Evolutionary conservation across 2,113 vertebrate genomes (phyloP).

Genomic region (Tachysurus vachellii): DNA sequence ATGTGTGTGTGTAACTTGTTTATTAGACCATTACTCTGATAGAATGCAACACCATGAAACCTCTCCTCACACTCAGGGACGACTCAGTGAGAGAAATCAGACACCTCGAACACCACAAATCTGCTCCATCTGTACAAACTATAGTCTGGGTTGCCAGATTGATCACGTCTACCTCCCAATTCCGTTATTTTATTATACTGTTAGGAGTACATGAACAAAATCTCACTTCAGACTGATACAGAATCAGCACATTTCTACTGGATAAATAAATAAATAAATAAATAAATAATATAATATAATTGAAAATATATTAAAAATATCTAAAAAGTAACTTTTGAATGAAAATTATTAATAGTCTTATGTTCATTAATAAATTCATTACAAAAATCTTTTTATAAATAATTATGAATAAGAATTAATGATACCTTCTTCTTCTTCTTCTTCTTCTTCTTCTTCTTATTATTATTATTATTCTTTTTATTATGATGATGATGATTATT

Average conservation of each 20-base stretch:
- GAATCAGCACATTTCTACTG: neutral
- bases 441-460: neutral
- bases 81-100: neutral
- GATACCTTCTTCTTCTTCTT: neutral
- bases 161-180: neutral
- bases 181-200: neutral
- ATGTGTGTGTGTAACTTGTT: neutral
- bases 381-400: too few relatives aligned
- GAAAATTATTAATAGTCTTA: neutral
- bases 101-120: neutral
- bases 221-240: neutral
- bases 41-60: neutral
- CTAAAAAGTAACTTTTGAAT: neutral
- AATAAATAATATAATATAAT: too few relatives aligned
- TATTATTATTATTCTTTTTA: neutral
- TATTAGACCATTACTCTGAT: neutral
- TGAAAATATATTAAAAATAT: neutral
- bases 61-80: neutral
- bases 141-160: constrained; percentile 6
- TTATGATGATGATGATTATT: neutral
- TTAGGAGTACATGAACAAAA: neutral
- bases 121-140: neutral
- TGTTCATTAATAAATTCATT: too few relatives aligned
- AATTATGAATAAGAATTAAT: neutral
- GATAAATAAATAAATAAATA: too few relatives aligned